phyloP scores from a whole-genome alignment of 2,888 invertebrate genomes.

The Plutella xylostella region DNA sequence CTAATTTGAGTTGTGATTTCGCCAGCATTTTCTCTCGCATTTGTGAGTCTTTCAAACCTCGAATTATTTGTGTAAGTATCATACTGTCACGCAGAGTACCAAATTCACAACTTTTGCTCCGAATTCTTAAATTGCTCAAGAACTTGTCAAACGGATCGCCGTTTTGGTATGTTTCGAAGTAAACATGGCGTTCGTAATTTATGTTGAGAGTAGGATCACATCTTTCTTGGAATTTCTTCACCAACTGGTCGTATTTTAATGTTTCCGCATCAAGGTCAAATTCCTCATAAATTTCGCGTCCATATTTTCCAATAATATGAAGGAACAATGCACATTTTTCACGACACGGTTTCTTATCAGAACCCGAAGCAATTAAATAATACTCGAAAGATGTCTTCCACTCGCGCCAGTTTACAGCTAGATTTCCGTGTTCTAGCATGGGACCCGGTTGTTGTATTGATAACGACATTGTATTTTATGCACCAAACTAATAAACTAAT shows the following conservation, averaged over 20 bases:
- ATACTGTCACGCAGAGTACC: neutral
- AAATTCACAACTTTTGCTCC: neutral
- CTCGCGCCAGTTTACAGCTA: too few relatives aligned
- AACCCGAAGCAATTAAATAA: too few relatives aligned
- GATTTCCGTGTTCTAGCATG: too few relatives aligned
- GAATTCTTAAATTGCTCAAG: neutral
- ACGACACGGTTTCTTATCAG: too few relatives aligned
- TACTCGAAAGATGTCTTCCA: too few relatives aligned
- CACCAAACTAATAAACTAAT: too few relatives aligned
- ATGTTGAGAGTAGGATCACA: too few relatives aligned
- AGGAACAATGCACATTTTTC: neutral
- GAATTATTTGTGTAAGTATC: neutral
- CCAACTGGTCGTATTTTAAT: neutral
- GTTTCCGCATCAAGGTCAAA: neutral
- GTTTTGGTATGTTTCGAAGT: neutral
- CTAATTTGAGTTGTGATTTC: too few relatives aligned
- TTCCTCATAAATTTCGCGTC: neutral
- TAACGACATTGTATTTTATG: too few relatives aligned
- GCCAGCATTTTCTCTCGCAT: neutral
- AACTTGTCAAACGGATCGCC: neutral
- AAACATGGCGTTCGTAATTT: too few relatives aligned
- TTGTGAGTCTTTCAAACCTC: neutral
- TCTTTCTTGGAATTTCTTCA: neutral
- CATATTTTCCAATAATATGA: neutral
- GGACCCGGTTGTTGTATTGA: too few relatives aligned